A percentile compares a stretch with the other conserved stretches of the same genome.
These are phyloP conservation scores for Leuciscus waleckii DNA, from an alignment of 2,797 vertebrate species.

Conservation along the genomic window DNA sequence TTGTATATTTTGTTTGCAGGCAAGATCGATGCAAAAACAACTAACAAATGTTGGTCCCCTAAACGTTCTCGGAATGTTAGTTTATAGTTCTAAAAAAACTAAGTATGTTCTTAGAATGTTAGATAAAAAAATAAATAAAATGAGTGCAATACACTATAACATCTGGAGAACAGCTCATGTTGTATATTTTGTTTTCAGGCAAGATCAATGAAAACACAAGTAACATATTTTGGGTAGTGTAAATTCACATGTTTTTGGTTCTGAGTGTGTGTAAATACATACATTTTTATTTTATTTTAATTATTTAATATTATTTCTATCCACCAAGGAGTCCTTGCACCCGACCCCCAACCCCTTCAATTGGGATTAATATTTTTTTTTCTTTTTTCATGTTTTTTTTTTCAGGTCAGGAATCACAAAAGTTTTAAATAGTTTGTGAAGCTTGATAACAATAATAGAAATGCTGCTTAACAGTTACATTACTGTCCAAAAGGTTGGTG, in stretches of 20 bases:
- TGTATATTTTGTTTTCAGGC: not conserved
- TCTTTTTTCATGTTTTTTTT: not conserved
- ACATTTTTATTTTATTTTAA: too few species aligned
- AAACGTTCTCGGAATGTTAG: not conserved
- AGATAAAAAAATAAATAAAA: too few species aligned
- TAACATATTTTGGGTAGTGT: not conserved
- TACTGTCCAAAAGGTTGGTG: not conserved
- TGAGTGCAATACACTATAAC: too few species aligned
- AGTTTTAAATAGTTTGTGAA: too few species aligned
- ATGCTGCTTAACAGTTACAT: not conserved
- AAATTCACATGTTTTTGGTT: too few species aligned
- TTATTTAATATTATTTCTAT: not conserved
- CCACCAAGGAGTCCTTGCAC: not conserved
- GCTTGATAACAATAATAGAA: too few species aligned
- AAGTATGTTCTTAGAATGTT: not conserved
- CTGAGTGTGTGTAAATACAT: too few species aligned
- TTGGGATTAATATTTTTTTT: not conserved
- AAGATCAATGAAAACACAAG: not conserved
- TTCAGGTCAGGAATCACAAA: not conserved
- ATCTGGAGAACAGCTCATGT: not conserved
- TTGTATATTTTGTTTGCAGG: not conserved
- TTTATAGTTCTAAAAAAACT: not conserved
- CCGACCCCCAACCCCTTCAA: not conserved
- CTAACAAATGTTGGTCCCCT: not conserved
- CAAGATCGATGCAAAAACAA: not conserved